Evolutionary conservation across 2,113 vertebrate genomes (phyloP), one percentile per base, ranked within the genome.

Genomic region (Raja brachyura): DNA sequence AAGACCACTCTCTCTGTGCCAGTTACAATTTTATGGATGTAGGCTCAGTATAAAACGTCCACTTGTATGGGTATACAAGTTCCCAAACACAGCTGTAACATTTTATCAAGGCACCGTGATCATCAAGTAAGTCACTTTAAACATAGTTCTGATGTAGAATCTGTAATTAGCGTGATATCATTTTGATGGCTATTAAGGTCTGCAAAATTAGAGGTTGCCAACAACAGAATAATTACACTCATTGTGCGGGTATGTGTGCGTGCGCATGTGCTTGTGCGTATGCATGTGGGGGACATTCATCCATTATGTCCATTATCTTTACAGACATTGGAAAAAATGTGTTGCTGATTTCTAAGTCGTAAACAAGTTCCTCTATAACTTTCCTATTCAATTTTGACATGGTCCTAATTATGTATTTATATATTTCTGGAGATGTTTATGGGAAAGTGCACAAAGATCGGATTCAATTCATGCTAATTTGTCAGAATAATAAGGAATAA

Each of bases 121-220:
- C 25, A 73, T 68, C 90, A 68, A 92, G 10, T 13, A 92, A 92
- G 33, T 92, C 66, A 68, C 6, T 16, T 22, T 90, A 90, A 90
- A 90, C 88, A 25, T 18, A 90, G 66, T 33, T 90, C 88, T 90
- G 16, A 70, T 90, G 8, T 66, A 33, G 66, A 70, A 66, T 39
- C 88, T 90, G 31, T 22, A 90, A 90, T 90, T 90, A 90, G n/a
- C 25, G 33, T 90, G 88, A 48, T 18, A 14, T 70, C 63, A 48
- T 90, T 90, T 70, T 70, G 66, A 90, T 14, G 33, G 16, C 66
- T 2, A 48, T 90, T 11, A 70, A 90, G 63, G 86, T 66, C 28
- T 70, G 18, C 63, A 90, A 18, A 70, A 90, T 90, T 70, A 90
- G 5, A 70, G 33, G 63, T 33, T 90, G 66, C 88, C 88, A 25